Evolutionary conservation across 1,140 invertebrate species (phyloP).

Genomic region (Chironomus striatipennis): DNA sequence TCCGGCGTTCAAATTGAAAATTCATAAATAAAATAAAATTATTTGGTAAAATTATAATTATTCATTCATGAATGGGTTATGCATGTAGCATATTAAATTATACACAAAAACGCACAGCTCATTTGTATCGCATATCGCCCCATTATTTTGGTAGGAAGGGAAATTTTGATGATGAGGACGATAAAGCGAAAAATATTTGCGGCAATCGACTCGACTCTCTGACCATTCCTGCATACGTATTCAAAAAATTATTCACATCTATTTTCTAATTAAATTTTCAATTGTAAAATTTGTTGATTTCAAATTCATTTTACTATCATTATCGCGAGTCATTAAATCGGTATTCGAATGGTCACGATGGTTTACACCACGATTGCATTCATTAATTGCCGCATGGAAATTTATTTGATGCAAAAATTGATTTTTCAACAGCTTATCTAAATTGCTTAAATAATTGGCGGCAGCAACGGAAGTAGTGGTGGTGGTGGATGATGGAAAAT

Average conservation of each 20-base stretch:
- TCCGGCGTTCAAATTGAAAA: too few relatives aligned
- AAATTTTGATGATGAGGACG: too few relatives aligned
- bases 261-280: slow-evolving; percentile 23
- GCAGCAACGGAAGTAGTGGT: neutral
- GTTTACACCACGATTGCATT: neutral
- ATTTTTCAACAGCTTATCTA: slow-evolving; percentile 21
- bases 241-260: neutral
- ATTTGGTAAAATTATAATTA: neutral
- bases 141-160: too few relatives aligned
- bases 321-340: slow-evolving; percentile 10
- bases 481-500: neutral
- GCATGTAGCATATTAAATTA: neutral
- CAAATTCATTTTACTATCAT: slow-evolving; percentile 20
- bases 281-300: slow-evolving; percentile 23
- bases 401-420: slow-evolving; percentile 21
- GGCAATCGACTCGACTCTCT: too few relatives aligned
- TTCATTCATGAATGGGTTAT: slow-evolving; percentile 7
- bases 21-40: too few relatives aligned
- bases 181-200: too few relatives aligned
- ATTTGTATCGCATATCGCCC: too few relatives aligned
- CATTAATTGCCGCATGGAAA: slow-evolving; percentile 15
- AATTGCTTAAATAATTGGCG: slow-evolving; percentile 19
- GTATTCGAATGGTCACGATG: neutral
- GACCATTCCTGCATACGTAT: neutral
- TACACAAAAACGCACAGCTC: neutral